Evolutionary conservation across 2,797 vertebrate species (phyloP), one percentile per base, ranked within the genome.

Genomic region (Enteromius viviparus): DNA sequence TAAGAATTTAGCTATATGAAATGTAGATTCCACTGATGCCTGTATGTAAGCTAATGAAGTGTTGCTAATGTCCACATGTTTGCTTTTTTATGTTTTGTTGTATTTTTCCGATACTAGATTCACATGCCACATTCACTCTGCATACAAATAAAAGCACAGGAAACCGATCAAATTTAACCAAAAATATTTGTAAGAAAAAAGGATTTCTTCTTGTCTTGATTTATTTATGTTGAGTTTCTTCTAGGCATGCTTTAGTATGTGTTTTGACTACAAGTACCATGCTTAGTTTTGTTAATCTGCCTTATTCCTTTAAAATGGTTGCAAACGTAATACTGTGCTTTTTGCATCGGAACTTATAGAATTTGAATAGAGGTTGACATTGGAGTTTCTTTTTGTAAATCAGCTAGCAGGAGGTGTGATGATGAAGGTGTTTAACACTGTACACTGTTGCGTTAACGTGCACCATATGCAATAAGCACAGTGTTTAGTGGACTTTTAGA

Each of bases 241-340:
- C 81, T 40, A 47, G 81, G 92, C 91, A 91, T 91, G 92, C 87
- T 92, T 89, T 85, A 85, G 86, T 76, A 77, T 78, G 70, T 82
- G 82, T 76, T 87, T 89, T 77, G 86, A 87, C 76, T 58, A 84
- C 87, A 87, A 70, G 85, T 32, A 47, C 89, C 82, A 40, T 65
- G 70, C 86, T 85, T 89, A 81, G 85, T 91, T 89, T 86, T 79
- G 86, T 86, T 87, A 83, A 90, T 91, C 90, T 92, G 92, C 93
- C 90, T 94, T 93, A 77, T 71, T 84, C 64, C 68, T 89, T 77
- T 81, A 88, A 85, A 94, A 94, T 95, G 93, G 94, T 94, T 94
- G 94, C 91, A 91, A 94, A 92, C 94, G 92, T 93, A 93, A 95
- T 94, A 95, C 94, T 95, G 94, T 94, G 94, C 92, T 91, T 82